phyloP scores from a whole-genome alignment of 2,888 invertebrate species.

The Pandemis cinnamomeana region DNA sequence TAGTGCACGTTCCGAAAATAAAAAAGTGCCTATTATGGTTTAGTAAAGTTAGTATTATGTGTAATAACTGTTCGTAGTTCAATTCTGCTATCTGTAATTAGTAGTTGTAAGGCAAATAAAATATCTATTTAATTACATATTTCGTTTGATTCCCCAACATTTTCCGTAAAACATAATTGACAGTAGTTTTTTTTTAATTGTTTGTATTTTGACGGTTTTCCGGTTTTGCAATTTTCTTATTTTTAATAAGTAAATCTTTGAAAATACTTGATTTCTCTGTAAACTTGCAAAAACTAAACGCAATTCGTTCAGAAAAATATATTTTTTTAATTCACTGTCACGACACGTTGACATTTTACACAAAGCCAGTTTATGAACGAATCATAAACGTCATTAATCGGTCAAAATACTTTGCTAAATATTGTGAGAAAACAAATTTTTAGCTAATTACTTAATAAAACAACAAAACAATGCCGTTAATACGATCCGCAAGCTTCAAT shows the following conservation, averaged over 20 bases:
- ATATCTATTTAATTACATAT: neutral
- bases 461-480: conserved; percentile 68
- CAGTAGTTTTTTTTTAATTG: no score
- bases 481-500: conserved; percentile 75
- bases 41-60: neutral
- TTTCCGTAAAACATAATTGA: no score
- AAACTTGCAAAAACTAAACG: conserved; percentile 27
- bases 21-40: conserved; percentile 19
- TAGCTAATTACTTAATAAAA: conserved; percentile 38
- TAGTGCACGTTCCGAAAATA: neutral
- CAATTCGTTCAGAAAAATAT: conserved; percentile 35
- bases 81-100: conserved; percentile 10
- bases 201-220: no score
- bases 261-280: neutral
- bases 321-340: no score
- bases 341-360: conserved; percentile 25
- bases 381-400: conserved; percentile 23
- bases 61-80: conserved; percentile 8
- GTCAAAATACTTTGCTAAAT: conserved; percentile 36
- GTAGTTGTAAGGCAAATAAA: conserved; percentile 19
- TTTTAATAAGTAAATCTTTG: no score
- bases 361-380: conserved; percentile 40
- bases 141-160: neutral
- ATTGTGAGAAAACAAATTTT: conserved; percentile 25
- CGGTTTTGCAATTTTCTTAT: no score